These are phyloP conservation scores for Falco punctatus DNA, from an alignment of 2,113 vertebrate genomes.

Conservation along the genomic window DNA sequence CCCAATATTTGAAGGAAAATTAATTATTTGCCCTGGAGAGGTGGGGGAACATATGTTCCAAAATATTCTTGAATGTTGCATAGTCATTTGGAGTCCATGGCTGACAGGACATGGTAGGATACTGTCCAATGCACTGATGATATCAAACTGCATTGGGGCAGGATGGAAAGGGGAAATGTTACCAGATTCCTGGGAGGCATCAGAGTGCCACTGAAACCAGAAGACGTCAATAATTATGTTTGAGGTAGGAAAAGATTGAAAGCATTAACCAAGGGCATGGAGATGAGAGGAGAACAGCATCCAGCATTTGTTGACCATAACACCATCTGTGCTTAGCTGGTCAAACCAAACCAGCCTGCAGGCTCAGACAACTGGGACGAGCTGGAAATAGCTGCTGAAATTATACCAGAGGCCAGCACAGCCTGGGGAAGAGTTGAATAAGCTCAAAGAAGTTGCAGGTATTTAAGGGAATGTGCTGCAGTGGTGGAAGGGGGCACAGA, in stretches of 20 bases:
- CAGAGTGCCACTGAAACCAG: not conserved
- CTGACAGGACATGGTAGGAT: not conserved
- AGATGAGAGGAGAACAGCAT: not conserved
- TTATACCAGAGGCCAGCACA: not conserved
- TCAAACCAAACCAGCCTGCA: not conserved
- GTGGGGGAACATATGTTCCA: not conserved
- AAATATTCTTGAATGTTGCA: not conserved
- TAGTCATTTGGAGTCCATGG: not conserved
- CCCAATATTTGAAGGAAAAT: not conserved
- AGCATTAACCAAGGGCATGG: not conserved
- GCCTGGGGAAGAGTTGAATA: not conserved
- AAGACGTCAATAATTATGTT: not conserved
- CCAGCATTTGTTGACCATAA: not conserved
- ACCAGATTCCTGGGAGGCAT: not conserved
- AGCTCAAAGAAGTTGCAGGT: not conserved
- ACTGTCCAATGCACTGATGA: accelerated
- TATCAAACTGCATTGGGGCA: not conserved
- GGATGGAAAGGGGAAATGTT: not conserved
- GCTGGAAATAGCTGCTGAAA: not conserved
- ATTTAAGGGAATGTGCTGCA: not conserved
- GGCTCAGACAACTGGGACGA: not conserved
- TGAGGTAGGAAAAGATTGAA: not conserved
- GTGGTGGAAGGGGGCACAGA: not conserved
- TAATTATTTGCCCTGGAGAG: not conserved
- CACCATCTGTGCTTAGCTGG: not conserved